phyloP scores from a whole-genome alignment of 2,797 vertebrate species.

The Onychomys leucogaster region DNA sequence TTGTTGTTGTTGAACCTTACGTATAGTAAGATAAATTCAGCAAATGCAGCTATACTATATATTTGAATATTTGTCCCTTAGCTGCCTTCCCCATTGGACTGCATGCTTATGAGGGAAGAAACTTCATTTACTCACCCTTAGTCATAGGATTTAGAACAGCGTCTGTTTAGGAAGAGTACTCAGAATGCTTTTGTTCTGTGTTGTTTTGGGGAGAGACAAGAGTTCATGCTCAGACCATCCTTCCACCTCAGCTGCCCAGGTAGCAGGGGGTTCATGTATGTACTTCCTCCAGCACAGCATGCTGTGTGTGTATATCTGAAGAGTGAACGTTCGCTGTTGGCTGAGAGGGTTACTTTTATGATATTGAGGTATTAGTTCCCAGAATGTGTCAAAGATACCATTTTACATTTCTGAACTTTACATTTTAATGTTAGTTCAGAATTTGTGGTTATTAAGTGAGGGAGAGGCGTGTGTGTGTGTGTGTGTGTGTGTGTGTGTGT shows the following conservation, averaged over 20 bases:
- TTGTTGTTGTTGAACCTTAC: constrained; percentile 5
- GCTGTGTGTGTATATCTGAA: not conserved
- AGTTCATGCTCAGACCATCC: not conserved
- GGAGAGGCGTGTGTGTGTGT: not conserved
- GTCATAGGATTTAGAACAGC: not conserved
- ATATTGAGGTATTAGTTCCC: constrained; percentile 22
- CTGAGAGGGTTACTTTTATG: constrained; percentile 19
- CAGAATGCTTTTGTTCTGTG: not conserved
- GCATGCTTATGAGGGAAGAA: not conserved
- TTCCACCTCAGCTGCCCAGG: not conserved
- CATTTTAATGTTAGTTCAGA: too few relatives aligned
- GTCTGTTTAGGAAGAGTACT: not conserved
- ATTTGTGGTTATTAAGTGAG: not conserved
- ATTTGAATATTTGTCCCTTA: not conserved
- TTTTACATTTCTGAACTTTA: constrained; percentile 25
- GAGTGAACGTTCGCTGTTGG: constrained; percentile 32
- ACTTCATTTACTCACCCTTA: not conserved
- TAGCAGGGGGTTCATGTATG: not conserved
- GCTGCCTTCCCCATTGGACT: not conserved
- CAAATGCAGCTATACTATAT: not conserved
- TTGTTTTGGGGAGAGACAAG: not conserved
- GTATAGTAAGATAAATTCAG: constrained; percentile 20
- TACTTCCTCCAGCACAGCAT: not conserved
- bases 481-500: too few relatives aligned
- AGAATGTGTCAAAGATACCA: not conserved